Evolutionary conservation across 2,113 vertebrate genomes (phyloP).

Genomic region (Merops nubicus): DNA sequence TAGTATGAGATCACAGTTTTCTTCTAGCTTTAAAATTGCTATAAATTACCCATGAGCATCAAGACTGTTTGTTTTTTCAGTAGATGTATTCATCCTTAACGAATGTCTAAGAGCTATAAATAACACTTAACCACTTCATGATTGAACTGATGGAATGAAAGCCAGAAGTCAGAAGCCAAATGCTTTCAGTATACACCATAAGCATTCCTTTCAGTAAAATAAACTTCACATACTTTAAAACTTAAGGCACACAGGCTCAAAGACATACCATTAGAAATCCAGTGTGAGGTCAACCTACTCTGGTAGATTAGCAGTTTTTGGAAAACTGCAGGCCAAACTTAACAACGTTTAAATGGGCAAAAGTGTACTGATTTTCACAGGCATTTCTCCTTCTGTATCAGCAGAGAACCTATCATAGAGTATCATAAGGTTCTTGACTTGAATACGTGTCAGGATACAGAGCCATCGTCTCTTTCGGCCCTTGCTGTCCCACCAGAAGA

Average conservation of each 20-base stretch:
- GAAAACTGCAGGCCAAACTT: background rate
- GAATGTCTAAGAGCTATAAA: slow-evolving; percentile 63
- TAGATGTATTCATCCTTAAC: slow-evolving; percentile 44
- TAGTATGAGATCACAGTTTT: slow-evolving; percentile 64
- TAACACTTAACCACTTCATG: slow-evolving; percentile 54
- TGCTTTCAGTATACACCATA: background rate
- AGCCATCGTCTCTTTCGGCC: background rate
- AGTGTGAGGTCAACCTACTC: rapidly evolving
- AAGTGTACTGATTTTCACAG: background rate
- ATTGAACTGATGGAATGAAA: background rate
- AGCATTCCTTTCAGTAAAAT: slow-evolving; percentile 6
- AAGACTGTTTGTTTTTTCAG: slow-evolving; percentile 35
- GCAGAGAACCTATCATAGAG: background rate
- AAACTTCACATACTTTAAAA: background rate
- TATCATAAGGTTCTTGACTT: background rate
- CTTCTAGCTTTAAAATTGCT: slow-evolving; percentile 27
- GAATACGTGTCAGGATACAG: background rate
- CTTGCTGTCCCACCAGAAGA: background rate
- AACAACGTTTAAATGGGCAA: background rate
- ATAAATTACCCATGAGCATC: slow-evolving; percentile 38
- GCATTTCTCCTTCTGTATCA: background rate
- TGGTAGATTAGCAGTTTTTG: background rate
- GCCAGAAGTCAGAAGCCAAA: slow-evolving; percentile 25
- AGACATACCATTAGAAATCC: background rate
- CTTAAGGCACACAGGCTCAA: background rate